phyloP scores from a whole-genome alignment of 2,113 vertebrate genomes.

The Sinocyclocheilus maitianheensis region DNA sequence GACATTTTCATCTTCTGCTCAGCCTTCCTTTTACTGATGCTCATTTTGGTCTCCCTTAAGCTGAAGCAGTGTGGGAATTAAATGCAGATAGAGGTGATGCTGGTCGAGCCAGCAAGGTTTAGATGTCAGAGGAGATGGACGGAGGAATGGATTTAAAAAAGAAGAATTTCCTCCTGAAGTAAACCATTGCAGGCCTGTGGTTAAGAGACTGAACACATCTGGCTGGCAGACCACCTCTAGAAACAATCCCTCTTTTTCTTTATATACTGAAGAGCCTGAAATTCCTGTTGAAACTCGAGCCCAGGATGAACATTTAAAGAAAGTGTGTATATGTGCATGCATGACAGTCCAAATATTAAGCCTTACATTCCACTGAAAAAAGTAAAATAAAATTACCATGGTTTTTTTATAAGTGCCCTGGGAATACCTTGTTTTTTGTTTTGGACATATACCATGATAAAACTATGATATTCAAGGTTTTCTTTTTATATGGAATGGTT shows the following conservation, averaged over 20 bases:
- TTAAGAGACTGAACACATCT: slow-evolving; percentile 14
- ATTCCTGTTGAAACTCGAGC: neutral
- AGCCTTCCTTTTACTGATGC: slow-evolving; percentile 3
- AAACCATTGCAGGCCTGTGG: neutral
- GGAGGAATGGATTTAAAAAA: slow-evolving; percentile 8
- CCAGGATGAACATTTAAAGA: neutral
- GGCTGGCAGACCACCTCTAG: slow-evolving; percentile 21
- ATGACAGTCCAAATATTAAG: neutral
- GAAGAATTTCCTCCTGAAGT: neutral
- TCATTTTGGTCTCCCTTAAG: neutral
- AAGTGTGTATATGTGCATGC: neutral
- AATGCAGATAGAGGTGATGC: slow-evolving; percentile 29
- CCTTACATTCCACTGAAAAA: neutral
- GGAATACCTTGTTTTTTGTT: neutral
- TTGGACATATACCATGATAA: neutral
- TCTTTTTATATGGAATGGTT: too few relatives aligned
- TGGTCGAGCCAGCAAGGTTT: slow-evolving; percentile 16
- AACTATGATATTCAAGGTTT: neutral
- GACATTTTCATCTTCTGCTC: slow-evolving; percentile 20
- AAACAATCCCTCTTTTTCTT: slow-evolving; percentile 3
- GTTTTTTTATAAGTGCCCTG: neutral
- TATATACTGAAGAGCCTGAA: neutral
- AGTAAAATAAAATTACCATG: neutral
- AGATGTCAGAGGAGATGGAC: slow-evolving; percentile 22
- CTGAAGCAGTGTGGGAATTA: slow-evolving; percentile 7